These are phyloP conservation scores for Aurelia sp. DNA, from an alignment of 30 jellyfish, hydroid and myxozoan species.

Conservation along the genomic window DNA sequence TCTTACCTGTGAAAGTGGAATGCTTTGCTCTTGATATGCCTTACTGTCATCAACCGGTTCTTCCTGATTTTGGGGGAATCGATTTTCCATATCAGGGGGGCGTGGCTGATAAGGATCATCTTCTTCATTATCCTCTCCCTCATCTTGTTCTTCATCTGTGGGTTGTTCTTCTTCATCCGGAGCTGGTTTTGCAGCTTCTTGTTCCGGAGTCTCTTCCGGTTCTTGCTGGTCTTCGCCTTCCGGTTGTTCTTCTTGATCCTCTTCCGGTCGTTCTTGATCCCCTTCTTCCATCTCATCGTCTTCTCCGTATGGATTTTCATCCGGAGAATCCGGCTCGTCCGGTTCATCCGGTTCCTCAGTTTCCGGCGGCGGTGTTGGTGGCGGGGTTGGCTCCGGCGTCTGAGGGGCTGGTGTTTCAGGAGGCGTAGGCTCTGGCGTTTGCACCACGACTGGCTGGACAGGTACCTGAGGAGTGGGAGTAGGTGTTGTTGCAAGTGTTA, in stretches of 20 bases:
- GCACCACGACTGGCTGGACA: conserved; percentile 11
- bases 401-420: conserved; percentile 22
- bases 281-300: conserved; percentile 67
- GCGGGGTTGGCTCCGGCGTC: conserved; percentile 25
- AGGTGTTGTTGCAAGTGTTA: conserved; percentile 58
- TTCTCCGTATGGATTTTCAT: conserved; percentile 58
- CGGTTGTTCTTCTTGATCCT: conserved; percentile 36
- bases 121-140: conserved; percentile 14
- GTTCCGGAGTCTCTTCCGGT: conserved; percentile 51
- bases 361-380: conserved; percentile 59
- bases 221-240: conserved; percentile 58
- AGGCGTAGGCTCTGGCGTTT: conserved; percentile 26
- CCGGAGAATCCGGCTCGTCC: conserved; percentile 53
- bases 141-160: conserved; percentile 29
- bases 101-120: conserved; percentile 55
- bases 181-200: conserved; percentile 32
- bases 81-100: conserved; percentile 76
- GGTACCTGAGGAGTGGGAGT: conserved; percentile 24
- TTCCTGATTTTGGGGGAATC: conserved; percentile 50
- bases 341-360: conserved; percentile 9
- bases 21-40: conserved; percentile 60
- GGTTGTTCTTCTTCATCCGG: conserved; percentile 41
- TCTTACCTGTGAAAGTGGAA: conserved; percentile 47
- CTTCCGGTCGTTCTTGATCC: conserved; percentile 34
- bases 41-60: conserved; percentile 45